These are phyloP conservation scores for Oophaga pumilio DNA, from an alignment of 2,113 vertebrate genomes.

Conservation along the genomic window DNA sequence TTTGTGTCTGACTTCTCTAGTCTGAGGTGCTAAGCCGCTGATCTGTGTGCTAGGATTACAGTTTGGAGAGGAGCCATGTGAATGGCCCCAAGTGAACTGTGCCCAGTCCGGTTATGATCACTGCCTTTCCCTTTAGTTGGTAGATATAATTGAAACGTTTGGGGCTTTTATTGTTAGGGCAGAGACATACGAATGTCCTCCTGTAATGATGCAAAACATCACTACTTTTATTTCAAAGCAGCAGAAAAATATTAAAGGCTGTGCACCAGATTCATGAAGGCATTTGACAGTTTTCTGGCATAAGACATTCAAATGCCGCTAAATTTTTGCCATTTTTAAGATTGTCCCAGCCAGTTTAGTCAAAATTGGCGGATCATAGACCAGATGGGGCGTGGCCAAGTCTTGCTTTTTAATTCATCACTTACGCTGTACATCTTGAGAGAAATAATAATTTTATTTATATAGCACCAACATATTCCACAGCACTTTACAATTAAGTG, in stretches of 20 bases:
- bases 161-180: background rate
- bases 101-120: conserved; percentile 19
- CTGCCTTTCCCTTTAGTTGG: background rate
- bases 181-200: background rate
- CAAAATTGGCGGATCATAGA: too few relatives aligned
- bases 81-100: conserved; percentile 40
- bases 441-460: too few relatives aligned
- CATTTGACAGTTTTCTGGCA: too few relatives aligned
- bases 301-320: too few relatives aligned
- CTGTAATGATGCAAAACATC: conserved; percentile 16
- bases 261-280: too few relatives aligned
- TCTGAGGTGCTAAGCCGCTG: conserved; percentile 48
- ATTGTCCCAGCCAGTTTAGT: too few relatives aligned
- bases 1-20: conserved; percentile 36
- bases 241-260: background rate
- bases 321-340: too few relatives aligned
- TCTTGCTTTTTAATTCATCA: too few relatives aligned
- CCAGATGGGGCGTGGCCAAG: too few relatives aligned
- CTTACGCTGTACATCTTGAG: too few relatives aligned
- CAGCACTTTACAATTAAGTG: too few relatives aligned
- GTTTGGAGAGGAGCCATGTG: conserved; percentile 47
- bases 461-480: too few relatives aligned
- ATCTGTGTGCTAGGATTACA: conserved; percentile 52
- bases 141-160: conserved; percentile 31
- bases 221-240: background rate